phyloP scores from a whole-genome alignment of 2,113 vertebrate species.

The Rhea americana region DNA sequence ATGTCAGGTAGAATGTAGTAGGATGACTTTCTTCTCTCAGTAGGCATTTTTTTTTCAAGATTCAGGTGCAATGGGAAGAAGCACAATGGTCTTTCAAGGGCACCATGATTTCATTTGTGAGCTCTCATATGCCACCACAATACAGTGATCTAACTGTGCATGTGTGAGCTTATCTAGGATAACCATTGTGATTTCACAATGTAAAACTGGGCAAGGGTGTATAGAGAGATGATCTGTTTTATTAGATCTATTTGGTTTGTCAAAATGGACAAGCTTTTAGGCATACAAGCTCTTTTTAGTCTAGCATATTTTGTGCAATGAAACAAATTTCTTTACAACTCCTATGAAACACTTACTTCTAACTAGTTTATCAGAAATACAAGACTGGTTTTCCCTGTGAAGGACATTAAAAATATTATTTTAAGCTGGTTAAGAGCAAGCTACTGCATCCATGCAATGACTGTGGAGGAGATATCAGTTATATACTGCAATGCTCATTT shows the following conservation, averaged over 20 bases:
- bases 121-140: not conserved
- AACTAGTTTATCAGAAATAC: not conserved
- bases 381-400: not conserved
- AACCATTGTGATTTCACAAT: not conserved
- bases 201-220: not conserved
- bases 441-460: not conserved
- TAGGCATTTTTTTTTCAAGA: not conserved
- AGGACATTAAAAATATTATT: not conserved
- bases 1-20: not conserved
- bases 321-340: not conserved
- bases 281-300: not conserved
- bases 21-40: not conserved
- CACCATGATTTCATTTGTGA: not conserved
- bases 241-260: not conserved
- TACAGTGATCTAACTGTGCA: not conserved
- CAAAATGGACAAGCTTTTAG: not conserved
- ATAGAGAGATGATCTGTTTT: not conserved
- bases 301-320: not conserved
- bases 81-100: not conserved
- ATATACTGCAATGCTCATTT: not conserved
- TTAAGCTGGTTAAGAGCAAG: not conserved
- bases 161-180: not conserved
- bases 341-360: accelerated
- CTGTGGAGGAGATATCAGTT: not conserved
- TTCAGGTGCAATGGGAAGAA: not conserved